Percentiles rank a stretch among this genome's conserved stretches.
Conservation (phyloP, 2,797 vertebrate species). For the Xenentodon cancila region DNA sequence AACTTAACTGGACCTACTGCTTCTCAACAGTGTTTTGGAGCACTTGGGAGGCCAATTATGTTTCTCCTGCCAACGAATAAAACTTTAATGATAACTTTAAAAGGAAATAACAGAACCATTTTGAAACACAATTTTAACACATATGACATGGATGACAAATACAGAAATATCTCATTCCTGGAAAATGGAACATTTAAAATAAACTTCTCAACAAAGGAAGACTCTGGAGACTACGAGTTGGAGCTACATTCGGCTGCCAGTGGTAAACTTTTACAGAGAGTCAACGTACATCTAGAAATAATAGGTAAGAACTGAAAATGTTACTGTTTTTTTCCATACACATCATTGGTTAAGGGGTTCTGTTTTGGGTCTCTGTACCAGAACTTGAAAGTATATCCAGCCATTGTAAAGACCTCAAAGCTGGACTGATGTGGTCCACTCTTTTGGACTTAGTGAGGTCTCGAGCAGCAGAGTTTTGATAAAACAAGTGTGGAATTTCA, state of each 20-base stretch:
- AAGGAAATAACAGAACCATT: not conserved
- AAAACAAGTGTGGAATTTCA: too few species aligned
- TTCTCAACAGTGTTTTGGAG: constrained; percentile 10
- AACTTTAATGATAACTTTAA: not conserved
- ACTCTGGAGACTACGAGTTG: constrained; percentile 22
- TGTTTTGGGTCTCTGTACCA: too few species aligned
- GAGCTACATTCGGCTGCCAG: not conserved
- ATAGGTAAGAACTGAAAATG: constrained; percentile 13
- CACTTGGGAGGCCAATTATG: constrained; percentile 1
- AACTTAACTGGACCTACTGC: not conserved
- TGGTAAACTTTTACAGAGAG: rapidly evolving
- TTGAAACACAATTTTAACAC: not conserved
- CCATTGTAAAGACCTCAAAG: too few species aligned
- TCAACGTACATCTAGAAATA: constrained; percentile 12
- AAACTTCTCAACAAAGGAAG: not conserved
- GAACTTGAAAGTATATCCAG: too few species aligned
- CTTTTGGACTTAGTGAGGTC: too few species aligned
- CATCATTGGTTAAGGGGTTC: too few species aligned
- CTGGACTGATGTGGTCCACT: too few species aligned
- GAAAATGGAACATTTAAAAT: constrained; percentile 5
- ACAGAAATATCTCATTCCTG: not conserved
- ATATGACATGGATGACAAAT: not conserved
- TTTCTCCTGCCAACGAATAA: constrained; percentile 2
- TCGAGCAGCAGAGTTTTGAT: too few species aligned
- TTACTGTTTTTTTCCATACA: too few species aligned